Base-by-base conservation (phyloP, 2,888 invertebrate genomes). In the Sarcophaga subvicina region DNA sequence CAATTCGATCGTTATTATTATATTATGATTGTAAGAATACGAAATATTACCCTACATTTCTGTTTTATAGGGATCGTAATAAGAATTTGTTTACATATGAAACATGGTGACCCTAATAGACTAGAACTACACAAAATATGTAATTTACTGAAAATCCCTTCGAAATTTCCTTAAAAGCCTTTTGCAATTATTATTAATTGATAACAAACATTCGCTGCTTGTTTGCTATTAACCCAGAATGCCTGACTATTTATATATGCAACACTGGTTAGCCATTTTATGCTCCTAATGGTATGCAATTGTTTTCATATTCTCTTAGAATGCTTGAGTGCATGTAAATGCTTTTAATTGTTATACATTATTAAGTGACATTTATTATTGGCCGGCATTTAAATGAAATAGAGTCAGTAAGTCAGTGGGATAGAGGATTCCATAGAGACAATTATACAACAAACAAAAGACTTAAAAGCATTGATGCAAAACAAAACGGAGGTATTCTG, bases 151-250 rank as follows among this genome's bases (percentile, higher is more conserved):
- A 37, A 37, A 37, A 37, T 37, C 8, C 8, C 37, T 37, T 17
- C 17, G 17, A 14, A 12, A 17, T 49, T 71, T 45, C 25, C 11
- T 14, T 4, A 75, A 78, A 81, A 70, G 85, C 85, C 78, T 82
- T 85, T 82, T 82, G 82, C 82, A 79, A 78, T 37, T 37, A 70
- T 59, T 82, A 82, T 79, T 69, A 85, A 85, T 85, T 70, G 78
- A 75, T 82, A 37, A 78, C n/a, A 47, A 60, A 60, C 66, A 85
- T 82, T 49, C 70, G 69, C 69, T 78, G 12, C 25, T 60, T 80
- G 62, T 14, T 25, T 47, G 66, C 47, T 45, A 66, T 47, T 63
- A 22, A 37, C 63, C 62, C 14, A 75, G 47, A 14, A 8, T 17
- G 25, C 22, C 47, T 63, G 62, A 17, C 54, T 66, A 22, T 20